Evolutionary conservation across 2,113 vertebrate species (phyloP).

Genomic region (Hippocampus barbouri): DNA sequence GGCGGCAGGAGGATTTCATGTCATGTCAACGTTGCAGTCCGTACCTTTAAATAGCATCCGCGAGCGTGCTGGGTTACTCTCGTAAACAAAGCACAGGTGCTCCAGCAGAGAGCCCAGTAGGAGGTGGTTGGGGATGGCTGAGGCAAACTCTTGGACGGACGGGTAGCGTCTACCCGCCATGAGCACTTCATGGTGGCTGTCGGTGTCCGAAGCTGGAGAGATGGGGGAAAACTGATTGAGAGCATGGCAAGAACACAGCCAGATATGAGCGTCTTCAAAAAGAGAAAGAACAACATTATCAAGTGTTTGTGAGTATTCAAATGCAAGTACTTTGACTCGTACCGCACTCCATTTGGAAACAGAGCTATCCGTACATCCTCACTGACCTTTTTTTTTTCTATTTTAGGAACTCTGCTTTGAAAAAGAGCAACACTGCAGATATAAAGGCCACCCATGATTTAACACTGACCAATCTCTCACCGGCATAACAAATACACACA

Average conservation of each 20-base stretch:
- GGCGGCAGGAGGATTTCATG: neutral
- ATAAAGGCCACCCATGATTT: neutral
- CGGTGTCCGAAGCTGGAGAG: constrained; percentile 81
- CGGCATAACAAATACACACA: neutral
- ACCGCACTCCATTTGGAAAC: too few relatives aligned
- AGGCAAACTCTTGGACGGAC: constrained; percentile 78
- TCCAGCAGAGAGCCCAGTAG: constrained; percentile 89
- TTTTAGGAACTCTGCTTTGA: too few relatives aligned
- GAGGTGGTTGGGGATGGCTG: constrained; percentile 89
- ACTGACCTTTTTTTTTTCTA: too few relatives aligned
- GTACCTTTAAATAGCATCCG: constrained; percentile 86
- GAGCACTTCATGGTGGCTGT: constrained; percentile 72
- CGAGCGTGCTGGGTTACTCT: constrained; percentile 79
- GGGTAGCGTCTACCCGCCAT: constrained; percentile 69
- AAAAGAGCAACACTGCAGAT: neutral
- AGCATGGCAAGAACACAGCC: neutral
- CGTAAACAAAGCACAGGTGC: constrained; percentile 89
- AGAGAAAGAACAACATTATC: neutral
- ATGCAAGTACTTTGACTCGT: too few relatives aligned
- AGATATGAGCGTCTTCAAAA: neutral
- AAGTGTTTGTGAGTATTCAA: too few relatives aligned
- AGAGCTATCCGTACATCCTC: too few relatives aligned
- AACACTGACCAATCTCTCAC: neutral
- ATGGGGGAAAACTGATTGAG: neutral
- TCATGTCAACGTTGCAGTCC: neutral